Base-by-base conservation (phyloP, 2,888 invertebrate species). In the Tenthredo scrophulariae region DNA sequence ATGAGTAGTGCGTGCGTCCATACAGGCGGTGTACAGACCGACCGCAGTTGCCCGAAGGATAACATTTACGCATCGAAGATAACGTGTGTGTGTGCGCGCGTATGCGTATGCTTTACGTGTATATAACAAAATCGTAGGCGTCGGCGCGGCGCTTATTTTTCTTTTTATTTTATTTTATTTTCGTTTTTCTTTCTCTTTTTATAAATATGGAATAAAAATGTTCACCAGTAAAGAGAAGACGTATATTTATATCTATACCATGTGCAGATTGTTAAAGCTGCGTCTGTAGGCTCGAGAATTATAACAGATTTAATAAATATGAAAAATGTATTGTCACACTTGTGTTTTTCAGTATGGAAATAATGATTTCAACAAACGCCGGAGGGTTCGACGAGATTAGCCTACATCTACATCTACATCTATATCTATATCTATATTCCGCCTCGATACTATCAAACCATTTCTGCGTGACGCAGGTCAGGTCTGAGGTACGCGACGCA, bases 401-500 rank as follows among this genome's bases (percentile, higher is more conserved):
- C 62, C 62, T 58, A 22, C 1, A 40, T 13, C 13, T 10, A 26
- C 18, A 67, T 15, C 29, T 65, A 29, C 4, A 46, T 22, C 65
- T 67, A 26, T 43, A 43, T 13, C 33, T 37, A 37, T 65, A 26
- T 46, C 13, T 15, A 29, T 67, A 26, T 62, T 62, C 22, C 67
- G 0, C 67, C 67, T 29, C 50, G 50, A 83, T 67, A 22, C 83
- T 18, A 83, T 67, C 83, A 83, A 82, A 67, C 29, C n/a, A 50
- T 83, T 83, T 67, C 67, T 22, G n/a, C 67, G 83, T 83, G 83
- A 67, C 83, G 83, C 83, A 83, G 83, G 83, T 83, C 83, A 83
- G 83, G 83, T 46, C 67, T 26, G 67, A 67, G 67, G 65, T 67
- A 40, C 67, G 83, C 67, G 83, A 83, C 46, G 50, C 46, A 50